Base-by-base conservation (phyloP, 2,797 vertebrate species). In the Gorsachius magnificus region DNA sequence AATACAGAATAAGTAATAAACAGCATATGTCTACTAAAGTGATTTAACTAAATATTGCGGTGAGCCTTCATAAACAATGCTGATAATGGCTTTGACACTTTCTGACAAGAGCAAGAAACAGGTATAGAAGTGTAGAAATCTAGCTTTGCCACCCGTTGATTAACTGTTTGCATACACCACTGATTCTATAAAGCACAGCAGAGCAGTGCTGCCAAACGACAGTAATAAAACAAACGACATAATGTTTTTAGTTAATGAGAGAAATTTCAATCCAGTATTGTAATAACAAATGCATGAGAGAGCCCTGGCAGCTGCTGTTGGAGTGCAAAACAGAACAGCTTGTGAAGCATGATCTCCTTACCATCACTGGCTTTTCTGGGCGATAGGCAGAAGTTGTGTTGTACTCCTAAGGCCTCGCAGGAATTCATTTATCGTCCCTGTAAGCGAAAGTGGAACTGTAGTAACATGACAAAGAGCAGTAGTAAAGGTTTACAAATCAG, bases 141-240 rank as follows among this genome's bases (percentile, higher is more conserved):
- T 31, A 5, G 65, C 48, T 79, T 93, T 93, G 57, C n/a, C 36
- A 61, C 41, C 56, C 10, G 7, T 41, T 33, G 35, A 60, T 95
- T 93, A 96, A 91, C 83, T 92, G 69, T 76, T 88, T 83, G 74
- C 79, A 61, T 81, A 81, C 16, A 19, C 3, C 7, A 58, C 66
- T 89, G 93, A 48, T 84, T 95, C 72, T 75, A 54, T 28, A 83
- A 92, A 69, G 48, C 69, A 36, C 87, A 66, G 69, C 35, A 80
- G 91, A 75, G 38, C 61, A 54, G 74, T 78, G n/a, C 26, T 94
- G 96, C 48, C 31, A 93, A 93, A 94, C 84, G 75, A 75, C 68
- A 84, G 45, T 57, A 61, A 80, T 94, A 76, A 74, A 93, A 74
- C 74, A 80, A 83, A 69, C 0, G 4, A 35, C 61, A 81, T 36